A percentile compares a stretch with the other conserved stretches of the same genome.
phyloP scores from a whole-genome alignment of 1,140 invertebrate genomes.

The Saccostrea echinata region DNA sequence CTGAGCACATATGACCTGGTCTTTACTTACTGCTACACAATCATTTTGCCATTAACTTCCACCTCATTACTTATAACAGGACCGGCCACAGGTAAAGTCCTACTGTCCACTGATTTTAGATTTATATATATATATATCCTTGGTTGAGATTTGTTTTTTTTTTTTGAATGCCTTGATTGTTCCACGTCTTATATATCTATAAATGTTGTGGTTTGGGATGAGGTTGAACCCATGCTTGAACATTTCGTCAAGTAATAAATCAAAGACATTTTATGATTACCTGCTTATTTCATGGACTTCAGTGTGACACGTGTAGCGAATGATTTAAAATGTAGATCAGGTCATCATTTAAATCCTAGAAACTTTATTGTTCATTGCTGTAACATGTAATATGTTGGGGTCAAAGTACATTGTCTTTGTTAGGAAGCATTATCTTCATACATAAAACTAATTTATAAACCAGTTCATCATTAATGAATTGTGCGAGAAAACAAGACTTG shows the following conservation, averaged over 20 bases:
- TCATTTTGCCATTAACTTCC: constrained; percentile 23
- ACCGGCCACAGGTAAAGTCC: constrained; percentile 8
- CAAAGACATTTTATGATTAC: neutral
- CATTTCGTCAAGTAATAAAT: no score
- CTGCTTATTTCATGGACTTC: neutral
- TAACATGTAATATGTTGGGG: neutral
- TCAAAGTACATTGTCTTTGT: neutral
- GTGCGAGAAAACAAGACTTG: no score
- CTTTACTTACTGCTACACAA: neutral
- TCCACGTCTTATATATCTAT: neutral
- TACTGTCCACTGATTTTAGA: neutral
- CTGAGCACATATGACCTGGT: neutral
- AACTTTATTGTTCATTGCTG: neutral
- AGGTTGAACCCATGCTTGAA: neutral
- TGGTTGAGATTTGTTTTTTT: constrained; percentile 25
- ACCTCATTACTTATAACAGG: constrained; percentile 8
- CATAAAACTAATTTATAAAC: no score
- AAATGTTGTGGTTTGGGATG: constrained; percentile 22
- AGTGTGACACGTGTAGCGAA: neutral
- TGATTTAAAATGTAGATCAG: neutral
- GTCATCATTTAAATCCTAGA: neutral
- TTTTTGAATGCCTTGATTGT: constrained; percentile 27
- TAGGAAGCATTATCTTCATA: no score
- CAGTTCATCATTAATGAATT: no score
- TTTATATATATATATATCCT: neutral